Conservation (phyloP, 1,140 invertebrate genomes). For the Drosophila ambigua region DNA sequence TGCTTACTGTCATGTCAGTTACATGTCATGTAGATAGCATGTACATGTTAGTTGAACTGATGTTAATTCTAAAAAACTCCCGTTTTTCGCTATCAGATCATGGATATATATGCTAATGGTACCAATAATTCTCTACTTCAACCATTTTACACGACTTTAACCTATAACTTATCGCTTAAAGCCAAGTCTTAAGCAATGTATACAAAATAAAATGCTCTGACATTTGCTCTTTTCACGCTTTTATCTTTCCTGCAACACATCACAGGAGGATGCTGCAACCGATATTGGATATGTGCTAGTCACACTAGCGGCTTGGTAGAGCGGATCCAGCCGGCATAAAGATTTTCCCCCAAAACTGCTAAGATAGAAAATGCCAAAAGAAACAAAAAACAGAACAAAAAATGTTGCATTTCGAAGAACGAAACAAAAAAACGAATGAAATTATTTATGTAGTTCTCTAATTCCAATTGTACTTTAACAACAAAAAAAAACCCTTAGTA, state of each 20-base stretch:
- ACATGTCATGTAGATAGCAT: no score
- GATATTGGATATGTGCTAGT: conserved; percentile 86
- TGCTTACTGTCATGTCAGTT: no score
- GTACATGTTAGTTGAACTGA: no score
- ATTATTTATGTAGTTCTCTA: conserved; percentile 44
- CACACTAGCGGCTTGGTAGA: conserved; percentile 86
- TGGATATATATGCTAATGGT: not conserved
- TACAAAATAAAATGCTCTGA: conserved; percentile 71
- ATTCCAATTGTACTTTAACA: conserved; percentile 32
- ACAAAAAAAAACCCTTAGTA: conserved; percentile 23
- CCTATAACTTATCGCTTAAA: conserved; percentile 12
- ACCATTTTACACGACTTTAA: conserved; percentile 17
- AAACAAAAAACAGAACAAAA: conserved; percentile 8
- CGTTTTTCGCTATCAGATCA: not conserved
- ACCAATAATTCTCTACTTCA: not conserved
- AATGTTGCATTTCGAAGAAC: conserved; percentile 48
- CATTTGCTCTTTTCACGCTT: conserved; percentile 72
- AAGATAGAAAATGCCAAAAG: conserved; percentile 66
- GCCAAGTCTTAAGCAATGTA: conserved; percentile 54
- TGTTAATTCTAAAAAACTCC: no score
- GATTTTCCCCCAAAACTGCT: conserved; percentile 17
- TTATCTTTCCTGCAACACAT: conserved; percentile 41
- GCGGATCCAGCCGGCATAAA: conserved; percentile 21
- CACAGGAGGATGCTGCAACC: conserved; percentile 83
- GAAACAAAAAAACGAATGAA: conserved; percentile 37